Evolutionary conservation across 2,888 invertebrate species (phyloP), one percentile per base, ranked within the genome.

Genomic region (Drosophila borealis): DNA sequence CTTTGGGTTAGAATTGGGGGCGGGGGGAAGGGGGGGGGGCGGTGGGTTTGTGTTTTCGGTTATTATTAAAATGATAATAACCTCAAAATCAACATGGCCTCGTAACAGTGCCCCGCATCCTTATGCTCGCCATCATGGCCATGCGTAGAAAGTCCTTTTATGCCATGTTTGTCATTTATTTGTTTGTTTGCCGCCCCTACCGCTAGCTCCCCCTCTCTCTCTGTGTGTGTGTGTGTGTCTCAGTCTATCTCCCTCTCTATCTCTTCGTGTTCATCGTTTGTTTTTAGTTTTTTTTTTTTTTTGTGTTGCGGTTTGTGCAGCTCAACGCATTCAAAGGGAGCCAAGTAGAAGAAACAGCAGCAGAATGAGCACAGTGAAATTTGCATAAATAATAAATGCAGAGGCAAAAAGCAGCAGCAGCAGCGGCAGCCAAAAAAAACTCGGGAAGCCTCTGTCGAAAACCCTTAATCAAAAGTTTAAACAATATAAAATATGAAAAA

Each of bases 41-140:
- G 70, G 48, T 46, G 59, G 65, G 51, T 67, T 81, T 76, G 79
- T 88, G 76, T 83, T 80, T 88, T 70, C 59, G 73, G 79, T 79
- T 88, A 81, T 82, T 86, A 86, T 88, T 84, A 81, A 88, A 87
- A 83, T 88, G 81, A 88, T 88, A 85, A 83, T 83, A 83, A 74
- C 82, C 85, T 66, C 79, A 81, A 72, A 81, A 84, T 71, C 78
- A 78, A 75, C 87, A 83, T 79, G 74, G 79, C 64, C 75, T 73
- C 76, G 74, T 64, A 64, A 41, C 55, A 51, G 34, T 36, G 25
- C 33, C 48, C 61, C 44, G 14, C 34, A 53, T 39, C 19, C 62
- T 50, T 46, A 63, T 36, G 64, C 50, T 42, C 19, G 41, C 34
- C 50, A 61, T 75, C 77, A 72, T 69, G 78, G 78, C 71, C 78